A percentile compares a stretch with the other conserved stretches of the same genome.
These are phyloP conservation scores for Cephalopachus bancanus DNA, from an alignment of 2,797 vertebrate species.

Conservation along the genomic window DNA sequence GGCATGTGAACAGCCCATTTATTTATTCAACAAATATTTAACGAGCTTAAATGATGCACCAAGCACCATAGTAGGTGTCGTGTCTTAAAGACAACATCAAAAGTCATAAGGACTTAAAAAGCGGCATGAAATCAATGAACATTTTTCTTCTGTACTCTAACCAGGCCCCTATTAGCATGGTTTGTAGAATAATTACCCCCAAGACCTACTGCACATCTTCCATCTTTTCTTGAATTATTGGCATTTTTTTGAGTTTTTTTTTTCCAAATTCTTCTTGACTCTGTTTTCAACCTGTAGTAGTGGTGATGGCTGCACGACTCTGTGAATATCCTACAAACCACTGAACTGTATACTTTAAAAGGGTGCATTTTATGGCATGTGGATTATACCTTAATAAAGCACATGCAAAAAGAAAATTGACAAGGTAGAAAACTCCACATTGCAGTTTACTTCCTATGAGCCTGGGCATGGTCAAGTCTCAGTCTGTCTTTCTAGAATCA, in stretches of 20 bases:
- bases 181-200: not conserved
- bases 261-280: not conserved
- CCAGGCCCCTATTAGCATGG: not conserved
- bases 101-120: not conserved
- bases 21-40: not conserved
- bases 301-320: not conserved
- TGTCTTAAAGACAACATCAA: not conserved
- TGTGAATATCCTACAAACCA: not conserved
- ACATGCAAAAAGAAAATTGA: not conserved
- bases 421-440: not conserved
- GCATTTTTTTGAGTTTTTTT: not conserved
- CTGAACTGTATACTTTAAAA: not conserved
- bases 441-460: not conserved
- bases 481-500: not conserved
- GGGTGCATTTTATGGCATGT: not conserved
- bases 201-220: not conserved
- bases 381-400: not conserved
- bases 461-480: not conserved
- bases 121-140: not conserved
- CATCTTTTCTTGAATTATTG: not conserved
- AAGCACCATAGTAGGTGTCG: accelerated
- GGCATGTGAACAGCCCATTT: not conserved
- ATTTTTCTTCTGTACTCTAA: not conserved
- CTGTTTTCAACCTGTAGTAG: not conserved
- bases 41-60: not conserved